Evolutionary conservation across 2,888 invertebrate species (phyloP).

Genomic region (Agrotis puta): DNA sequence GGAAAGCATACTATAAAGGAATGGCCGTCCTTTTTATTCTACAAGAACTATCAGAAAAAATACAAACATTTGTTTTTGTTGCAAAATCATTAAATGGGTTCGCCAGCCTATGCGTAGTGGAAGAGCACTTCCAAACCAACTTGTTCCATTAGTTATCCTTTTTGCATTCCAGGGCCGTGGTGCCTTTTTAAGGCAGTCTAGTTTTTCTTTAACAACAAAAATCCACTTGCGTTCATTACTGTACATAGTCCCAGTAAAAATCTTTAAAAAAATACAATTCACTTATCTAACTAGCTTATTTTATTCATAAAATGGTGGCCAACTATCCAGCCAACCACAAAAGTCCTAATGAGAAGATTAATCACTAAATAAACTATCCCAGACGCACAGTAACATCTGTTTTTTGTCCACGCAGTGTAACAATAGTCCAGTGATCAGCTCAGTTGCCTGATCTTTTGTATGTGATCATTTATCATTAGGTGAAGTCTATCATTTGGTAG

Average conservation of each 20-base stretch:
- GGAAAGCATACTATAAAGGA: neutral
- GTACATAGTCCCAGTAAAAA: no score
- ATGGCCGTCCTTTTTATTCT: neutral
- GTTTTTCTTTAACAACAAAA: no score
- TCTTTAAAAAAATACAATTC: neutral
- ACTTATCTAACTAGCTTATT: neutral
- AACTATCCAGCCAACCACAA: conserved; percentile 21
- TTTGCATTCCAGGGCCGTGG: no score
- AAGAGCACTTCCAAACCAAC: no score
- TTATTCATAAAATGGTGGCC: neutral
- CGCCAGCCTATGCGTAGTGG: no score
- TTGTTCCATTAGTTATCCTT: no score
- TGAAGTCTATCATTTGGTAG: conserved; percentile 38
- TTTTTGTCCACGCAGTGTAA: conserved; percentile 50
- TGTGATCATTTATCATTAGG: conserved; percentile 56
- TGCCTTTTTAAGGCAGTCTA: no score
- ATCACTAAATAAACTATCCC: conserved; percentile 48
- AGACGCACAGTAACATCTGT: conserved; percentile 29
- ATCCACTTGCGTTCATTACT: no score
- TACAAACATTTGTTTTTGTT: no score
- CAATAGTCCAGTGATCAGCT: conserved; percentile 49
- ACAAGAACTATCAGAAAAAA: no score
- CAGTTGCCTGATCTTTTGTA: conserved; percentile 41
- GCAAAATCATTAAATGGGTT: no score
- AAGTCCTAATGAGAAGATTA: conserved; percentile 49